Conservation (phyloP, 2,797 vertebrate species). For the Mareca penelope region DNA sequence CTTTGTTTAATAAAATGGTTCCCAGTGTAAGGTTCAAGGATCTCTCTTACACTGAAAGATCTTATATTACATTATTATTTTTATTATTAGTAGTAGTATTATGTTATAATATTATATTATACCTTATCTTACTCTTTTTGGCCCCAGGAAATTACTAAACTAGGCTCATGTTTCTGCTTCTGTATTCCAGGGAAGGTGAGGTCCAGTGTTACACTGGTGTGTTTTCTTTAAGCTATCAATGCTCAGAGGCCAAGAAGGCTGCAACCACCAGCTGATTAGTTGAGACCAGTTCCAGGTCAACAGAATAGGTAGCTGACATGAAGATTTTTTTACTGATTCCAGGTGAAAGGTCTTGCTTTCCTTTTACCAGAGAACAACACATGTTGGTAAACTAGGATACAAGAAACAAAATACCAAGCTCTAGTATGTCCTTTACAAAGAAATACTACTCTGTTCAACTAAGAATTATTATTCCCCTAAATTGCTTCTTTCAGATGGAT, state of each 20-base stretch:
- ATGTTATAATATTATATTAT: too few species aligned
- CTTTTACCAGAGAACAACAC: neutral
- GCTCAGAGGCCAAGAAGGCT: neutral
- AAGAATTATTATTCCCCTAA: neutral
- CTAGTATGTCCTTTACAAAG: neutral
- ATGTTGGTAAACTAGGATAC: neutral
- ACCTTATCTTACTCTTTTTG: neutral
- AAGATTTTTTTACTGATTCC: neutral
- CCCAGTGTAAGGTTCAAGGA: neutral
- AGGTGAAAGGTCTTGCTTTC: neutral
- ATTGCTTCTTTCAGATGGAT: slow-evolving; percentile 85
- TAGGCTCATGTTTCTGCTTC: neutral
- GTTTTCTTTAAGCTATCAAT: neutral
- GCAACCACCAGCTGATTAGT: neutral
- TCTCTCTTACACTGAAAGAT: neutral
- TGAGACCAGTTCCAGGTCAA: neutral
- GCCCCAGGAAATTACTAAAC: neutral
- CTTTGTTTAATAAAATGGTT: neutral
- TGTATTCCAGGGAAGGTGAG: neutral
- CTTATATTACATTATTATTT: neutral
- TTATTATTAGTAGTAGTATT: too few species aligned
- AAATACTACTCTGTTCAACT: neutral
- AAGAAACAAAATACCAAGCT: neutral
- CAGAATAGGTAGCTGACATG: neutral
- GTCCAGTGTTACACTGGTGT: neutral